Evolutionary conservation across 1,140 invertebrate species (phyloP), one percentile per base, ranked within the genome.

Genomic region (Lepidurus packardi): DNA sequence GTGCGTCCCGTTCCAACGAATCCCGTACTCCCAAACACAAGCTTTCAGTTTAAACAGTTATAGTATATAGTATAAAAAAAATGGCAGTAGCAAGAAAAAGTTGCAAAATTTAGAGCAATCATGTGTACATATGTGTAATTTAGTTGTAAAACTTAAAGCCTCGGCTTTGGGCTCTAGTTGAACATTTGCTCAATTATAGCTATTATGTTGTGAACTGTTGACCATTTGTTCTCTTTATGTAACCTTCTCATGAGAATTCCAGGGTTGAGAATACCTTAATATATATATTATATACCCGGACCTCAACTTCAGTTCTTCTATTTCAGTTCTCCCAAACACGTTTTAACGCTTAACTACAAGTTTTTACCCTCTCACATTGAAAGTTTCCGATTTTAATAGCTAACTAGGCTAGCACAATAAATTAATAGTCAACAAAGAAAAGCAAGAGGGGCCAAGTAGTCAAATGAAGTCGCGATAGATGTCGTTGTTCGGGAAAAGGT

Each of bases 1-100:
- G 76, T 4, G 76, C 76, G 24, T 10, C 43, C 8, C 76, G 76
- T 4, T 44, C 76, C 1, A 77, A 77, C 9, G 76, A 77, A 34
- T 45, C 53, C 9, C 53, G 53, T 16, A 65, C 53, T 9, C 53
- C 53, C 53, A 65, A 65, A 21, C 53, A 65, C 53, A 65, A 65
- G 53, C 16, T 65, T n/a, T 65, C 6, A 65, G 21, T 16, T 16
- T 47, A 16, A 11, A 1, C 10, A 47, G 9, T 47, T 4, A 47
- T 11, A 16, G 5, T 16, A 11, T 16, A 11, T 47, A 11, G 45
- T 47, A 47, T 10, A 47, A 10, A 47, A 47, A 4, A 47, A 47
- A 47, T 47, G 45, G 45, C 45, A 47, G 45, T 47, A 47, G 45
- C 10, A 11, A 10, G 45, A 11, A 47, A 47, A 47, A 4, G 34